These are phyloP conservation scores for Ectropis crepuscularia DNA, from an alignment of 2,888 invertebrate species.

Conservation along the genomic window DNA sequence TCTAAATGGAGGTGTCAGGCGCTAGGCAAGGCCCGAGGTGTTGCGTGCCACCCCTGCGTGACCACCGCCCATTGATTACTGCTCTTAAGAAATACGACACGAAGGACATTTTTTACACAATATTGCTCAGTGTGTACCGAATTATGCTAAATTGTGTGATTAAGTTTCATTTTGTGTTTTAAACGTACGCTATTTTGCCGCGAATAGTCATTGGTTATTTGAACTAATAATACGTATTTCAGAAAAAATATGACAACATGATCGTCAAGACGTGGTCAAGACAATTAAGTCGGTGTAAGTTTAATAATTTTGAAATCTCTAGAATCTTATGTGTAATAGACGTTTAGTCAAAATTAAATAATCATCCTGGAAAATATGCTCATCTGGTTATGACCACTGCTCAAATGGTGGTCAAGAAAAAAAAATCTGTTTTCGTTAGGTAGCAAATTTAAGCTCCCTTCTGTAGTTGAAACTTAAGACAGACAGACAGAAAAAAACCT, in stretches of 20 bases:
- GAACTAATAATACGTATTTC: not conserved
- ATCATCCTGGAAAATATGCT: too few relatives aligned
- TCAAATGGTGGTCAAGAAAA: too few relatives aligned
- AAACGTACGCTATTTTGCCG: not conserved
- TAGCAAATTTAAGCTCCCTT: too few relatives aligned
- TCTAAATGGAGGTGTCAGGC: conserved; percentile 66
- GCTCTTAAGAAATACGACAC: conserved; percentile 68
- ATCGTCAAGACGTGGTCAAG: not conserved
- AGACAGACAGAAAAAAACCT: too few relatives aligned
- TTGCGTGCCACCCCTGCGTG: conserved; percentile 73
- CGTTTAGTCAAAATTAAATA: too few relatives aligned
- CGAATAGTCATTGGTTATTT: not conserved
- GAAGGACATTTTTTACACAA: conserved; percentile 62
- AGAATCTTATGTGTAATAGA: too few relatives aligned
- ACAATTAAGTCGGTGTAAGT: not conserved
- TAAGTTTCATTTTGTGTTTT: not conserved
- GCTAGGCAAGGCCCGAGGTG: conserved; percentile 46
- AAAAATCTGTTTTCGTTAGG: too few relatives aligned
- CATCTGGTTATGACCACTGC: too few relatives aligned
- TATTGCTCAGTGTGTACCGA: conserved; percentile 32
- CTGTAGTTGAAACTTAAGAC: too few relatives aligned
- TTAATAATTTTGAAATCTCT: too few relatives aligned
- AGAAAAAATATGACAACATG: not conserved
- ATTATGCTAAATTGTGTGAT: conserved; percentile 15
- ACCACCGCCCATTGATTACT: conserved; percentile 72